These are phyloP conservation scores for Monodelphis domestica DNA, from an alignment of 2,797 vertebrate species.

Conservation along the genomic window DNA sequence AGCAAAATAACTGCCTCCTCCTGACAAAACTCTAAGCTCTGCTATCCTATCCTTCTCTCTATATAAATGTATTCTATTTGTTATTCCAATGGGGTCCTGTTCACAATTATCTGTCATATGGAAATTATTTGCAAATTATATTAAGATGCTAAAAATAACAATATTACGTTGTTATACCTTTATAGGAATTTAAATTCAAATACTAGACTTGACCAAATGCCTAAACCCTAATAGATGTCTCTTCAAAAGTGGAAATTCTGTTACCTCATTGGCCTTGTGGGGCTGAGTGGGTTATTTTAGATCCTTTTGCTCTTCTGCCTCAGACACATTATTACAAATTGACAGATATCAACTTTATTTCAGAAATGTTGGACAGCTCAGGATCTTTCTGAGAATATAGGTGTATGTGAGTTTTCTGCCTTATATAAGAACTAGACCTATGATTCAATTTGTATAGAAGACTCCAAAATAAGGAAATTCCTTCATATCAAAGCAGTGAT, in stretches of 20 bases:
- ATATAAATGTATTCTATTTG: not conserved
- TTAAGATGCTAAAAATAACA: not conserved
- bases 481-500: not conserved
- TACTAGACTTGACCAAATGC: not conserved
- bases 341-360: not conserved
- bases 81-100: not conserved
- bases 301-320: rapidly evolving
- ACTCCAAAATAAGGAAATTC: not conserved
- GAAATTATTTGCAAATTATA: not conserved
- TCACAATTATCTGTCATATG: not conserved
- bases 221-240: not conserved
- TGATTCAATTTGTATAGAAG: not conserved
- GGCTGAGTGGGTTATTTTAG: not conserved
- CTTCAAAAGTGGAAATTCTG: not conserved
- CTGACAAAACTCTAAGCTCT: not conserved
- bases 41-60: not conserved
- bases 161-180: not conserved
- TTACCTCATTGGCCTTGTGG: not conserved
- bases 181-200: not conserved
- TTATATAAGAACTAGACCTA: not conserved
- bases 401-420: not conserved
- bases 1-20: not conserved
- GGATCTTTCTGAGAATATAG: not conserved
- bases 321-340: not conserved
- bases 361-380: not conserved